Evolutionary conservation across 2,888 invertebrate species (phyloP), one percentile per base, ranked within the genome.

Genomic region (Tetanocera ferruginea): DNA sequence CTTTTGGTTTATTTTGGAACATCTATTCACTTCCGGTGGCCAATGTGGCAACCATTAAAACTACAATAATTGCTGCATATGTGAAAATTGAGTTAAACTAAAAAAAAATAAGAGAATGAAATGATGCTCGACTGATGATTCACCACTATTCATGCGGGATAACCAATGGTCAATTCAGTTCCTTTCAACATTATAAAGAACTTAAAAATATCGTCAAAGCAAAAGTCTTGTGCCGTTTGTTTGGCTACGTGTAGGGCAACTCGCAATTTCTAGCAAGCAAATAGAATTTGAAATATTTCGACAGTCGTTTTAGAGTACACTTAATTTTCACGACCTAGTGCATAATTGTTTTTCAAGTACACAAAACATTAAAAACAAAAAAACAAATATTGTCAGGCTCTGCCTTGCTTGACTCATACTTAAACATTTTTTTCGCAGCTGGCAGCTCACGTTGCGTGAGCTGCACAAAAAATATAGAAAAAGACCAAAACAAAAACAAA

Each of bases 291-390:
- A 43, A 43, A 43, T 11, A 43, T 43, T 43, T 43, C 28, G 6
- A 19, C 66, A 28, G n/a, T 19, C 19, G 17, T 25, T 72, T 60
- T 23, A 37, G 57, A 23, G 72, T 72, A 37, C 72, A 72, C 72
- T 72, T 72, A 37, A 72, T 72, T 72, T 72, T 72, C 72, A 72
- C 60, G 57, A 72, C 51, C 72, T 37, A 57, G 57, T 72, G 72
- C 72, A 72, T 72, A 72, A 72, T 60, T 72, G 57, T 72, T 72
- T 57, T 57, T 25, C 37, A 37, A 19, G 57, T 8, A 19, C 14
- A 69, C n/a, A 28, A 31, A 64, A n/a, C 17, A 34, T 6, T 5
- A 28, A 23, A 34, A 49, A 67, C 43, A 43, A 49, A 5, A 23
- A n/a, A 23, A 11, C 34, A 19, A 57, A 37, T 17, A 17, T 23